Evolutionary conservation across 2,797 vertebrate species (phyloP), one percentile per base, ranked within the genome.

Genomic region (Pachyuromys duprasi): DNA sequence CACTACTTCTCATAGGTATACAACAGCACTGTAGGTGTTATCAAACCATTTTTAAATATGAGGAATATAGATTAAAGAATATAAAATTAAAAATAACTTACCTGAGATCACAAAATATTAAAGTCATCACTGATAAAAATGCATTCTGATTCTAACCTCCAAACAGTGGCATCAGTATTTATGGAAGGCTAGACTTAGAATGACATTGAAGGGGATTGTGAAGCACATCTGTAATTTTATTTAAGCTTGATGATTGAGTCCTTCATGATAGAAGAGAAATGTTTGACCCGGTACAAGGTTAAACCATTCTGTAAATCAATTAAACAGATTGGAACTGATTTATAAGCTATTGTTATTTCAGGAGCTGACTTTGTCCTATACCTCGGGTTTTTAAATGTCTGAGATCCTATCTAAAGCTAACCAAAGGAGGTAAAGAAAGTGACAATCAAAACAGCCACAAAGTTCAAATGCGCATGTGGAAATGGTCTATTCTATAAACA

Each of bases 1-100:
- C 8, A 88, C 84, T 31, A 79, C 28, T 90, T 76, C 89, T 70
- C 90, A 80, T 13, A 87, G 12, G 65, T 89, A 86, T 24, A 81
- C 1, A 84, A 20, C 39, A 92, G 53, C 3, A 57, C 2, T 83
- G 1, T 11, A 49, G 67, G 6, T 53, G 91, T 65, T 69, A 79
- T 79, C 55, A 90, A 2, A 12, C 2, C 26, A 72, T n/a, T 92
- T 84, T 88, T 79, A 6, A 93, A 92, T 84, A 93, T 31, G 20
- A 76, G 24, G 17, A 90, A 75, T 76, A 15, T 17, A 2, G 3
- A 22, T 72, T 24, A 86, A 70, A 26, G 3, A 42, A 80, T 33
- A 92, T 69, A 74, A 86, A 86, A 80, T 17, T 11, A 49, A 49
- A 55, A 31, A 11, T 33, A 67, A 72, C 0, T 74, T 78, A 60